phyloP scores from a whole-genome alignment of 2,113 vertebrate species.

The Synodontis membranacea region DNA sequence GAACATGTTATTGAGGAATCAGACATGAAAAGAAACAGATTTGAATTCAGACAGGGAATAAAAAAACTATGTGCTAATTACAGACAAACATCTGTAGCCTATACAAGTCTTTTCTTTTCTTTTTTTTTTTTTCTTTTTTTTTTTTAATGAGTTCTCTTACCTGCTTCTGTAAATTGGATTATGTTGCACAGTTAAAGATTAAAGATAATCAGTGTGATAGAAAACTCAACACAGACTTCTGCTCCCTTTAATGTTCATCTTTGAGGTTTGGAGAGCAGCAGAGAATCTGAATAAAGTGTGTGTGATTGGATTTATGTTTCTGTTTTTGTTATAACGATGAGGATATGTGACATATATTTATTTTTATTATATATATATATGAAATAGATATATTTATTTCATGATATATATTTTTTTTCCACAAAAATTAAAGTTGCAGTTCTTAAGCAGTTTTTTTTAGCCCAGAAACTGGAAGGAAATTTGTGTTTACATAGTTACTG shows the following conservation, averaged over 20 bases:
- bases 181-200: not conserved
- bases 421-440: not conserved
- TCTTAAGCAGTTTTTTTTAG: not conserved
- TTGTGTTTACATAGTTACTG: not conserved
- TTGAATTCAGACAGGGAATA: not conserved
- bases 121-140: too few species aligned
- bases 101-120: not conserved
- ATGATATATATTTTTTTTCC: not conserved
- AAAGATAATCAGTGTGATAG: not conserved
- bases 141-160: not conserved
- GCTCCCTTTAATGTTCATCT: not conserved
- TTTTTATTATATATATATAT: not conserved
- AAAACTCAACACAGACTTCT: not conserved
- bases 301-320: not conserved
- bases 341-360: not conserved
- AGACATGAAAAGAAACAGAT: too few species aligned
- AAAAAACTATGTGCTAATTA: not conserved
- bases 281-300: not conserved
- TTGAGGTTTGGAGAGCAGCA: not conserved
- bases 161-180: not conserved
- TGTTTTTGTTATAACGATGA: not conserved
- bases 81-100: not conserved
- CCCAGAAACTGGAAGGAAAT: not conserved
- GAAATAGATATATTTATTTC: not conserved
- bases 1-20: not conserved